A percentile compares a stretch with the other conserved stretches of the same genome.
phyloP scores from a whole-genome alignment of 2,888 invertebrate species.

The Xylota segnis region DNA sequence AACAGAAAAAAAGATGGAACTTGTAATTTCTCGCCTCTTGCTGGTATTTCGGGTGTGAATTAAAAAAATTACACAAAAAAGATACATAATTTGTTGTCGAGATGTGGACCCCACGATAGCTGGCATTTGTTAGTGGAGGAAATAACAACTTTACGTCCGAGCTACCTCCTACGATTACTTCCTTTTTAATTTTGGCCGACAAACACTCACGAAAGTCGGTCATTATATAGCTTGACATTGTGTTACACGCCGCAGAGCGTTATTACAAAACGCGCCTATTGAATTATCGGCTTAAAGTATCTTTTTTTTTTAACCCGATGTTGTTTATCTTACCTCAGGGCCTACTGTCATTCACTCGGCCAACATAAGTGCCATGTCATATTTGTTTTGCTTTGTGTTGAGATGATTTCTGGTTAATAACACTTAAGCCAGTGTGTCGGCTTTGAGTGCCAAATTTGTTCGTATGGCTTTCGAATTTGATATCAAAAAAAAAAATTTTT shows the following conservation, averaged over 20 bases:
- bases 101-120: conserved; percentile 7
- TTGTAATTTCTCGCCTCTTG: conserved; percentile 17
- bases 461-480: conserved; percentile 25
- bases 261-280: conserved; percentile 63
- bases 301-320: conserved; percentile 11
- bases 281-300: conserved; percentile 64
- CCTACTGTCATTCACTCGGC: conserved; percentile 62
- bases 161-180: conserved; percentile 48
- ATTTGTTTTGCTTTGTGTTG: conserved; percentile 45
- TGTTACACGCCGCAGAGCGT: conserved; percentile 30
- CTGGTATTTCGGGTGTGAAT: conserved; percentile 33
- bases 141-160: conserved; percentile 41
- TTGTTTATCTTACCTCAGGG: conserved; percentile 52
- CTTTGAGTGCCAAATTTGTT: conserved; percentile 42
- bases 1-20: conserved; percentile 24
- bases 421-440: conserved; percentile 33
- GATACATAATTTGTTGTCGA: conserved; percentile 39
- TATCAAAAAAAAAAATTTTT: conserved; percentile 22
- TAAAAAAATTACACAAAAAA: conserved; percentile 26
- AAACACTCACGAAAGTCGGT: conserved; percentile 56
- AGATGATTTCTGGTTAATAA: conserved; percentile 63
- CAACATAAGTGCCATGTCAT: conserved; percentile 58
- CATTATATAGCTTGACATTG: conserved; percentile 63
- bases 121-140: conserved; percentile 30
- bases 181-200: conserved; percentile 21